These are phyloP conservation scores for Drosophila ananassae DNA, from an alignment of 1,140 invertebrate genomes.

Conservation along the genomic window DNA sequence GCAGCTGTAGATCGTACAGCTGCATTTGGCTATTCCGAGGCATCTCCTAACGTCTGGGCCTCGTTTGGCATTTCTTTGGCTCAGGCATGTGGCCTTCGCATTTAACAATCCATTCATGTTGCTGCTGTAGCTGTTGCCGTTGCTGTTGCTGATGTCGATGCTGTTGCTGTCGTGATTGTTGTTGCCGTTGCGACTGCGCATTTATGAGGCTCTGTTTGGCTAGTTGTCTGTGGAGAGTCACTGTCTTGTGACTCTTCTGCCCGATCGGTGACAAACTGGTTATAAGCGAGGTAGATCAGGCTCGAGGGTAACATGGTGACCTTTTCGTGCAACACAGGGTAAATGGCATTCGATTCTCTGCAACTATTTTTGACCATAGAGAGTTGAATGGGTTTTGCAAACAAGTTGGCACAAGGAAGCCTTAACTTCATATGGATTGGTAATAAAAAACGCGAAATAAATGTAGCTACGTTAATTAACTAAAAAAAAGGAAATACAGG, in stretches of 20 bases:
- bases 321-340: constrained; percentile 23
- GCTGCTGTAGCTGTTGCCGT: constrained; percentile 31
- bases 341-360: constrained; percentile 20
- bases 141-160: constrained; percentile 18
- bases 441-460: neutral
- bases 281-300: constrained; percentile 30
- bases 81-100: constrained; percentile 43
- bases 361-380: neutral
- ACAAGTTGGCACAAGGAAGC: constrained; percentile 11
- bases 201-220: constrained; percentile 60
- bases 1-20: constrained; percentile 8
- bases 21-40: constrained; percentile 36
- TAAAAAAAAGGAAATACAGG: no score
- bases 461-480: neutral
- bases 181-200: constrained; percentile 72
- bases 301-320: constrained; percentile 17
- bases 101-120: constrained; percentile 54
- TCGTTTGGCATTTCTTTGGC: constrained; percentile 57
- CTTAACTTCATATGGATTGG: constrained; percentile 6
- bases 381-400: neutral
- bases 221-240: constrained; percentile 24
- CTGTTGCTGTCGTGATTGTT: constrained; percentile 30
- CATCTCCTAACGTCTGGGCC: constrained; percentile 39
- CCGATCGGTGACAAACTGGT: constrained; percentile 30
- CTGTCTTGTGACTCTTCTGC: constrained; percentile 34